These are phyloP conservation scores for Plagodis dolabraria DNA, from an alignment of 2,888 invertebrate species.

Conservation along the genomic window DNA sequence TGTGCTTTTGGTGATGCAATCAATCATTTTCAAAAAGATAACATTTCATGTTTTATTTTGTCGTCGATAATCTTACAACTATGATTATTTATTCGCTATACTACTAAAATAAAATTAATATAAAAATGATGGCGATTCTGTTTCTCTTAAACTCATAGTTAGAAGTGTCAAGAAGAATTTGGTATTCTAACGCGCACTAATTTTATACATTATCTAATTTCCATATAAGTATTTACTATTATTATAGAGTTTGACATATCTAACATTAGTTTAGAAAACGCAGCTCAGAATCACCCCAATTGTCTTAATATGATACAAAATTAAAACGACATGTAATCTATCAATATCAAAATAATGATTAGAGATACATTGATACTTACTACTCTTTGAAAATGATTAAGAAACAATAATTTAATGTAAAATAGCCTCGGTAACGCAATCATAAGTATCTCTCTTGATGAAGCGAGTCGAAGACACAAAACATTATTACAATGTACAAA, in stretches of 20 bases:
- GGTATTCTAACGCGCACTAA: too few species aligned
- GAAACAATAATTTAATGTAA: neutral
- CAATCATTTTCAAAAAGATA: slow-evolving; percentile 48
- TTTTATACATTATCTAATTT: too few species aligned
- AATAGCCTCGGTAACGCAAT: slow-evolving; percentile 8
- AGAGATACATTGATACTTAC: neutral
- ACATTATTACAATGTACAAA: neutral
- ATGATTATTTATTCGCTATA: too few species aligned
- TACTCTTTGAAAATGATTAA: slow-evolving; percentile 47
- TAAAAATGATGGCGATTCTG: neutral
- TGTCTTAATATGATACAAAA: neutral
- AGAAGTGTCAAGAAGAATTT: too few species aligned
- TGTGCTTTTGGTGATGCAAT: slow-evolving; percentile 10
- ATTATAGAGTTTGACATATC: too few species aligned
- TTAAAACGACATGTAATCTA: neutral
- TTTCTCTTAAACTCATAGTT: too few species aligned
- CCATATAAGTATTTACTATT: too few species aligned
- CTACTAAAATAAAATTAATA: neutral
- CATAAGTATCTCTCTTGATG: neutral
- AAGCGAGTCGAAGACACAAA: neutral
- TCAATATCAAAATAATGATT: neutral
- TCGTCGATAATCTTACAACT: neutral
- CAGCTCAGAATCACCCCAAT: neutral
- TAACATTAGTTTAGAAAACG: too few species aligned
- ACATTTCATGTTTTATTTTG: neutral